Base-by-base conservation (phyloP, 2,113 vertebrate species). In the Okapia johnstoni region DNA sequence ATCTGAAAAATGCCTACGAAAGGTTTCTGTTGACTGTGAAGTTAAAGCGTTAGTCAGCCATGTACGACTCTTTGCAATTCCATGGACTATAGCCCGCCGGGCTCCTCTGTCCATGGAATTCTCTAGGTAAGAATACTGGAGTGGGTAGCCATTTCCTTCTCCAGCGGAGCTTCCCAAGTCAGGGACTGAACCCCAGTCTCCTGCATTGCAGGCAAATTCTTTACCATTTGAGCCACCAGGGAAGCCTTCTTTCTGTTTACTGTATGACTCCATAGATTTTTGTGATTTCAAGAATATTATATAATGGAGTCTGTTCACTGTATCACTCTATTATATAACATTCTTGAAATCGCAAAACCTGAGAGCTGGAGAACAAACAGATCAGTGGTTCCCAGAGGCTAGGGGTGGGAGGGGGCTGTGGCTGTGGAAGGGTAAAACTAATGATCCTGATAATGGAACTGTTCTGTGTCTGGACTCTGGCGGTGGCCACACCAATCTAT, bases 281-380 rank as follows among this genome's bases (percentile, higher is more conserved):
- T 70, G 70, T 76, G 23, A 76, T 26, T 76, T 7, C 23, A 76
- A 43, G 40, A 43, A 76, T 76, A 1, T 43, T 76, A 43, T 26
- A 26, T 43, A 76, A 76, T 15, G 12, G 23, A 76, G 12, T 86
- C 16, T 92, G 25, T 28, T 93, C 50, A 73, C 8, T 16, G 0
- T 23, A 46, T 33, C 11, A 81, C 70, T 52, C 25, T 19, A 48
- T 57, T 77, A 61, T 11, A 25, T 16, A 48, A 76, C 80, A 36
- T 70, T 88, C 46, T 77, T 89, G 40, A 95, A 91, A 89, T 30
- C 7, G 21, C 10, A 76, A 87, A 52, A 73, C 63, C 55, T 79
- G 11, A 66, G 36, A 88, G 36, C 43, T 60, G 33, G n/a, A 90
- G 52, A 63, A 63, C 19, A 90, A 63, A 63, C 12, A 87, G 40